Evolutionary conservation across 2,113 vertebrate species (phyloP), one percentile per base, ranked within the genome.

Genomic region (Etheostoma cragini): DNA sequence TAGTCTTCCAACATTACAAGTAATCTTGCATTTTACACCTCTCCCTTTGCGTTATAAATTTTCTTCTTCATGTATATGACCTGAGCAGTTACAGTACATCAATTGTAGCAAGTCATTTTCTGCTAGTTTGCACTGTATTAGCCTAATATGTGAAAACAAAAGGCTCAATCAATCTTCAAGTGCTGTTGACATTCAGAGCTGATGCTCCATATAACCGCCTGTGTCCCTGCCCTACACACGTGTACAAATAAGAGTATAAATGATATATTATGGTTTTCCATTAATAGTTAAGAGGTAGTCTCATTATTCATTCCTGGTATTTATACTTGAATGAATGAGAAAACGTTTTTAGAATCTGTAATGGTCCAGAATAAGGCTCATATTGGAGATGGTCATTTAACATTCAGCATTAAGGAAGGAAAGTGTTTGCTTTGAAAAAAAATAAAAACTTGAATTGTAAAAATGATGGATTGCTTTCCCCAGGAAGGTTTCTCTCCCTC

Each of bases 81-180:
- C 82, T 67, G 89, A 87, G 86, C 68, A 62, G 78, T 84, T 84
- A 54, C 76, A 88, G 63, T 68, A 63, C 73, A 91, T 92, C 82
- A 88, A 71, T 82, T 87, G 82, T 53, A 81, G 87, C 77, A 80
- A 87, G 82, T 88, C 5, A 89, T 93, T 94, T 90, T 91, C 88
- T 93, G 88, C 81, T 78, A 72, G 76, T 89, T 88, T 38, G 22
- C 80, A 42, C 75, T 82, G 71, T 73, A 81, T 91, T 85, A 87
- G 89, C 89, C 66, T 85, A 89, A 88, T 69, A 65, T 60, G 53
- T 60, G 72, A 80, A 88, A 92, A 92, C 86, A 88, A 93, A 93
- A 89, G 52, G 49, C 81, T 91, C 88, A 71, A 87, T 93, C 88
- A 93, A 86, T 94, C 88, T 89, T 82, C 61, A 42, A 79, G 72